phyloP scores from a whole-genome alignment of 2,113 vertebrate genomes.

The Chunga burmeisteri region DNA sequence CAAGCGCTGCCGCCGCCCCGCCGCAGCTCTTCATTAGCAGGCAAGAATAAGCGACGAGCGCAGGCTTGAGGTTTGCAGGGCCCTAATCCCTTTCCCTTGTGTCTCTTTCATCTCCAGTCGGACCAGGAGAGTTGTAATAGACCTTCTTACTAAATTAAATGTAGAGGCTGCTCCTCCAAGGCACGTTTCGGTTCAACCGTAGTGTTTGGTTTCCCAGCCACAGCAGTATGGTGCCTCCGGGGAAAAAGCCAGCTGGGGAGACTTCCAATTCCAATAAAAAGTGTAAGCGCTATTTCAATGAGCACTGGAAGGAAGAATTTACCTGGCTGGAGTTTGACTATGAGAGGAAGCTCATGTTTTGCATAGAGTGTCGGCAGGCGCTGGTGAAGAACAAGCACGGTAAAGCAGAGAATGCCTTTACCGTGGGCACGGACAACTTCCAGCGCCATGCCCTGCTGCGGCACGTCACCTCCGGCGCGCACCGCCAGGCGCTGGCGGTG shows the following conservation, averaged over 20 bases:
- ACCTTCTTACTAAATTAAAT: conserved; percentile 64
- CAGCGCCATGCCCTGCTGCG: conserved; percentile 69
- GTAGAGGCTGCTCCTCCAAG: conserved; percentile 53
- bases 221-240: conserved; percentile 68
- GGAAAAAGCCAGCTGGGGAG: conserved; percentile 77
- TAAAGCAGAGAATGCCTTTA: conserved; percentile 73
- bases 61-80: not conserved
- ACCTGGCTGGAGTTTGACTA: conserved; percentile 76
- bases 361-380: conserved; percentile 69
- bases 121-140: conserved; percentile 57
- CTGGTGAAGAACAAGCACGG: conserved; percentile 73
- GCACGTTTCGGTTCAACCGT: conserved; percentile 23
- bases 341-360: conserved; percentile 73
- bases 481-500: conserved; percentile 63
- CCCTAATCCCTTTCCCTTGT: conserved; percentile 72
- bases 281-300: conserved; percentile 74
- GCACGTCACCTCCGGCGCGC: conserved; percentile 70
- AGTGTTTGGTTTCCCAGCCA: conserved; percentile 19
- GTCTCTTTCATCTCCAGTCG: conserved; percentile 74
- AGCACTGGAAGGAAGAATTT: conserved; percentile 76
- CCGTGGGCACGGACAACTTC: conserved; percentile 74
- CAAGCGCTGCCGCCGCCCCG: accelerated
- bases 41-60: not conserved
- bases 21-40: not conserved
- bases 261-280: conserved; percentile 78